Evolutionary conservation across 2,888 invertebrate genomes (phyloP).

Genomic region (Athalia cordata): DNA sequence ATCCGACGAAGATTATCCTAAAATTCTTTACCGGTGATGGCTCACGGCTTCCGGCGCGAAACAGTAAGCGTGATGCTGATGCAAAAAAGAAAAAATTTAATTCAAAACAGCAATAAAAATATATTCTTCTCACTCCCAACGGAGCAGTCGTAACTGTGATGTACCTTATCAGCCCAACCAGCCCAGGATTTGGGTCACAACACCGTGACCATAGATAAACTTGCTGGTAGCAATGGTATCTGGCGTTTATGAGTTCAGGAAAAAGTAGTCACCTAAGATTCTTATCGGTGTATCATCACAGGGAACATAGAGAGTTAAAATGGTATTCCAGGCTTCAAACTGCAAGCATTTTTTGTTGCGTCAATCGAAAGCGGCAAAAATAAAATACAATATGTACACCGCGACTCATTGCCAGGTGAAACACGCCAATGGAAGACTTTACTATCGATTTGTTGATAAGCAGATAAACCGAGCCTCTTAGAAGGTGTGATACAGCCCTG

Average conservation of each 20-base stretch:
- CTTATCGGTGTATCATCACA: too few species aligned
- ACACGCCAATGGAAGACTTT: not conserved
- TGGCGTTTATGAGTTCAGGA: too few species aligned
- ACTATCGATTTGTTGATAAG: slow-evolving; percentile 36
- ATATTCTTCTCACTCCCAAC: not conserved
- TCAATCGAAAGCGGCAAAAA: not conserved
- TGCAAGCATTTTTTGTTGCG: too few species aligned
- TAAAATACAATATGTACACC: too few species aligned
- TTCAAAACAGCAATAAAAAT: not conserved
- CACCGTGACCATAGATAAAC: not conserved
- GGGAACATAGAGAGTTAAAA: too few species aligned
- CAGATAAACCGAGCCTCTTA: slow-evolving; percentile 13
- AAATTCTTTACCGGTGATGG: too few species aligned
- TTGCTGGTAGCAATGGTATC: not conserved
- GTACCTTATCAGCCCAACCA: slow-evolving; percentile 17
- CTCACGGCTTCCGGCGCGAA: too few species aligned
- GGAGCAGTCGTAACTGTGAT: slow-evolving; percentile 1
- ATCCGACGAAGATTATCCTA: too few species aligned
- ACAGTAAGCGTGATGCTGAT: too few species aligned
- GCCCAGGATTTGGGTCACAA: slow-evolving; percentile 28
- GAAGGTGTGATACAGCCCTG: slow-evolving; percentile 9
- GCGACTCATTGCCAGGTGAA: not conserved
- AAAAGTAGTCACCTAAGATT: too few species aligned
- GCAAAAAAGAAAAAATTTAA: not conserved
- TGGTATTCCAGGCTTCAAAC: too few species aligned